A percentile compares a stretch with the other conserved stretches of the same genome.
Evolutionary conservation across 2,797 vertebrate species (phyloP).

Genomic region (Cottoperca gobio): DNA sequence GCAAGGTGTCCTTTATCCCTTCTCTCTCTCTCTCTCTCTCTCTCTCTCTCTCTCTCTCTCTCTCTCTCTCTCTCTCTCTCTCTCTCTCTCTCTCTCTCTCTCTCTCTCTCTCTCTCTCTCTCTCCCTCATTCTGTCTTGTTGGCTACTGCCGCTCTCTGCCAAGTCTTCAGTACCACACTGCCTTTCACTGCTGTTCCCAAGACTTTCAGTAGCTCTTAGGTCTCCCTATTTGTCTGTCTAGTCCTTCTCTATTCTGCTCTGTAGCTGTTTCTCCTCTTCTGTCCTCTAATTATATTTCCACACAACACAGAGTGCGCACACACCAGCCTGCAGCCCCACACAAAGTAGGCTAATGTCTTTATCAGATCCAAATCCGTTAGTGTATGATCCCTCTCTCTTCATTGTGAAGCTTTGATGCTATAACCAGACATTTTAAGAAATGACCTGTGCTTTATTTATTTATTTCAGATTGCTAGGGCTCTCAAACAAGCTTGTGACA

Average conservation of each 20-base stretch:
- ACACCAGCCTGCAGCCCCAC: background rate
- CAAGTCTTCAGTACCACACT: slow-evolving; percentile 16
- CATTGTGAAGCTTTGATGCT: slow-evolving; percentile 30
- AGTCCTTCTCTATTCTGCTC: slow-evolving; percentile 11
- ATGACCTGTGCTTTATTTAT: background rate
- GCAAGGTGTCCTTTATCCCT: background rate
- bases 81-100: too few relatives aligned
- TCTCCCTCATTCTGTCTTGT: background rate
- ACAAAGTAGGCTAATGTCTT: slow-evolving; percentile 45
- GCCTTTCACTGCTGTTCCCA: slow-evolving; percentile 35
- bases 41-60: background rate
- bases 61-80: too few relatives aligned
- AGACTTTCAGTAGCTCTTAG: slow-evolving; percentile 26
- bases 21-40: background rate
- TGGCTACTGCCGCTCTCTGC: background rate
- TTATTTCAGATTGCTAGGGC: background rate
- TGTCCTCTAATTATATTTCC: slow-evolving; percentile 26
- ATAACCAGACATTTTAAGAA: slow-evolving; percentile 1
- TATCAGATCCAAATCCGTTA: slow-evolving; percentile 41
- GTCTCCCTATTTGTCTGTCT: slow-evolving; percentile 38
- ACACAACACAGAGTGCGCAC: background rate
- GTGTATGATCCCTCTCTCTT: slow-evolving; percentile 11
- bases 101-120: background rate
- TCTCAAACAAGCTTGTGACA: slow-evolving; percentile 18
- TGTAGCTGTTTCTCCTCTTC: background rate